Evolutionary conservation across 37 sponge, comb jelly and placozoan species (phyloP).

Genomic region (Lycopodina hypogea): DNA sequence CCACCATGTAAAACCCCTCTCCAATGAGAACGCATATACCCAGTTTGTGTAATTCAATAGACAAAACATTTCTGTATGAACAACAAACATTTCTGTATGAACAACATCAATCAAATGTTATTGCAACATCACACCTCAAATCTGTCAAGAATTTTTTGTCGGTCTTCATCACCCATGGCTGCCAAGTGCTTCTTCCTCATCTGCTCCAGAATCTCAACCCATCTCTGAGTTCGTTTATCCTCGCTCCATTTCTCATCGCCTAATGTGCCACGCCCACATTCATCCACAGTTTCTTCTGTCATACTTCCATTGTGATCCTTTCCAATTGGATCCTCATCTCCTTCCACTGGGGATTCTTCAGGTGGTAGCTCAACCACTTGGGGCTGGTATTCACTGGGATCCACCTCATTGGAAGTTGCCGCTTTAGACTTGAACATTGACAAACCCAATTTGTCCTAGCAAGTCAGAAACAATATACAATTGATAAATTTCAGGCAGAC

Average conservation of each 20-base stretch:
- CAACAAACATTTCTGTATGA: too few species aligned
- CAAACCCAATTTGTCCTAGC: neutral
- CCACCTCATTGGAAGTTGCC: neutral
- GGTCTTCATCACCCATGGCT: constrained; percentile 3
- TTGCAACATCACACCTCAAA: neutral
- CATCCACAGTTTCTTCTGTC: neutral
- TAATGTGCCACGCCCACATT: neutral
- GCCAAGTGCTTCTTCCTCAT: constrained; percentile 17
- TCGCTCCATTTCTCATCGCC: neutral
- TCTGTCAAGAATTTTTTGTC: neutral
- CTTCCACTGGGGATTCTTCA: neutral
- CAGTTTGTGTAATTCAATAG: too few species aligned
- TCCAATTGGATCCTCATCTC: neutral
- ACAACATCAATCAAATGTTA: too few species aligned
- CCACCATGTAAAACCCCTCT: too few species aligned
- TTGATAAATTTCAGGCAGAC: too few species aligned
- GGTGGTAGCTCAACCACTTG: constrained; percentile 44
- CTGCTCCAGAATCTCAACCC: constrained; percentile 31
- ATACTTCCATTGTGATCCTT: neutral
- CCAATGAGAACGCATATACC: too few species aligned
- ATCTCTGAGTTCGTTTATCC: constrained; percentile 16
- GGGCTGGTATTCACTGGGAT: constrained; percentile 42
- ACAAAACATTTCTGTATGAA: too few species aligned
- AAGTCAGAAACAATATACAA: neutral
- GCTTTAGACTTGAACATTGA: neutral